Conservation (phyloP, 2,888 invertebrate genomes). For the Deilephila elpenor region DNA sequence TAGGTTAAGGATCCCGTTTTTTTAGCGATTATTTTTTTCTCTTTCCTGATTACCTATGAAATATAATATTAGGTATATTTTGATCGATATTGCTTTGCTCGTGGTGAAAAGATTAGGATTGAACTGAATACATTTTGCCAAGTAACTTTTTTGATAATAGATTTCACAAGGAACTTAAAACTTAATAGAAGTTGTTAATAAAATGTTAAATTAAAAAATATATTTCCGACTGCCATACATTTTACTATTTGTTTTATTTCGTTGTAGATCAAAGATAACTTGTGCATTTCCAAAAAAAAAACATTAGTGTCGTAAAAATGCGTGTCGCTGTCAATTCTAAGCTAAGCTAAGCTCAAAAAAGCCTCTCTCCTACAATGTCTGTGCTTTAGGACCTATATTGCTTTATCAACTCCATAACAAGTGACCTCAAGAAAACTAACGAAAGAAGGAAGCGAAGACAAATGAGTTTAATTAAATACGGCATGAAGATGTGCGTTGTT, state of each 20-base stretch:
- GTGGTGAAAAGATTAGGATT: no score
- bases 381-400: background rate
- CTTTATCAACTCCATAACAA: background rate
- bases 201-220: no score
- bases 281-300: no score
- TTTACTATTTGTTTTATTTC: no score
- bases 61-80: background rate
- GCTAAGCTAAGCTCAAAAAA: background rate
- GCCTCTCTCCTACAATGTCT: background rate
- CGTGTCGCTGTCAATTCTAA: background rate
- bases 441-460: background rate
- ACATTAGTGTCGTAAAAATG: no score
- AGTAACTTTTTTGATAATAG: no score
- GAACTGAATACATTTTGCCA: no score
- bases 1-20: slow-evolving; percentile 14
- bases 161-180: no score
- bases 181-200: no score
- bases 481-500: background rate
- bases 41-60: slow-evolving; percentile 11
- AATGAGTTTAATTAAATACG: slow-evolving; percentile 6
- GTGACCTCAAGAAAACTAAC: background rate
- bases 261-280: no score
- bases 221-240: no score
- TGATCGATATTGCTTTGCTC: background rate
- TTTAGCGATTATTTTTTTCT: slow-evolving; percentile 2